Conservation (phyloP, 1,140 invertebrate genomes). For the Uloborus diversus region DNA sequence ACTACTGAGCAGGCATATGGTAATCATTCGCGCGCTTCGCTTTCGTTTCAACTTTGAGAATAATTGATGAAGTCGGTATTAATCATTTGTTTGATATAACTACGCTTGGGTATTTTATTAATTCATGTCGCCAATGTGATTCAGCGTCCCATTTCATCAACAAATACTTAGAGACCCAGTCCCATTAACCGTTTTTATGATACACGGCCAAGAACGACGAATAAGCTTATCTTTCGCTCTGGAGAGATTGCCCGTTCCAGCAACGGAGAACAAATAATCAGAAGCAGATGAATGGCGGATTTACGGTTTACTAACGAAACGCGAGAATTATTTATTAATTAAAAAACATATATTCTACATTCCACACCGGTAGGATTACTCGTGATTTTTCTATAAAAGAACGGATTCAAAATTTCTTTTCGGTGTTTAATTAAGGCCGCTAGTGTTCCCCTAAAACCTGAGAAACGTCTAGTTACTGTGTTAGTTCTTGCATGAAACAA, state of each 20-base stretch:
- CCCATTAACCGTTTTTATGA: constrained; percentile 56
- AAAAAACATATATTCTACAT: too few relatives aligned
- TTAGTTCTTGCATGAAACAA: too few relatives aligned
- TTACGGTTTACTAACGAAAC: constrained; percentile 9
- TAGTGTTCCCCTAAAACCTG: too few relatives aligned
- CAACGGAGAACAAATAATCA: constrained; percentile 39
- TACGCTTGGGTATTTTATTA: constrained; percentile 53
- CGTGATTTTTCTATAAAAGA: too few relatives aligned
- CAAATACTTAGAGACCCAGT: constrained; percentile 47
- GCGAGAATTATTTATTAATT: constrained; percentile 44
- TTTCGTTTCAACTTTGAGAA: constrained; percentile 55
- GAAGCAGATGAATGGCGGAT: constrained; percentile 14
- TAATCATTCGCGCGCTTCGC: constrained; percentile 50
- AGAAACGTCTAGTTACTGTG: too few relatives aligned
- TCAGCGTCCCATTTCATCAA: constrained; percentile 51
- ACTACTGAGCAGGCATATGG: constrained; percentile 47
- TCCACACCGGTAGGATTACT: too few relatives aligned
- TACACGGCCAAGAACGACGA: constrained; percentile 10
- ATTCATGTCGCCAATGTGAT: constrained; percentile 53
- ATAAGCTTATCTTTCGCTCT: constrained; percentile 4
- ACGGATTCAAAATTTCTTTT: too few relatives aligned
- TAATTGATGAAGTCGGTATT: constrained; percentile 56
- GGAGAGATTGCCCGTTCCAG: not conserved
- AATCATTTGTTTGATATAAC: constrained; percentile 57
- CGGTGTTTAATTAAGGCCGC: too few relatives aligned